phyloP scores from a whole-genome alignment of 2,797 vertebrate species.

The Myoxocephalus aenaeus region DNA sequence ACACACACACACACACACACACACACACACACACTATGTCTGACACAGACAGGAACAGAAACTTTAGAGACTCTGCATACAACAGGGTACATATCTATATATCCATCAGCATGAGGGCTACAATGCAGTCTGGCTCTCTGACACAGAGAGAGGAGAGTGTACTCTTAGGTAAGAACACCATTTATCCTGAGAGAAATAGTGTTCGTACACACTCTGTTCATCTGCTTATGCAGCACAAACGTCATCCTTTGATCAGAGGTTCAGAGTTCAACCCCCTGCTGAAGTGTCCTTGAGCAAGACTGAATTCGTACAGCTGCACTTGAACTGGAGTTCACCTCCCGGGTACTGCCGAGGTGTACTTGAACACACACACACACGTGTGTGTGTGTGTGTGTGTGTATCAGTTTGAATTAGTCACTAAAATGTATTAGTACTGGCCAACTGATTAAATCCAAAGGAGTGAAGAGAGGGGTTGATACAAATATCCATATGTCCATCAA shows the following conservation, averaged over 20 bases:
- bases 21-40: conserved; percentile 28
- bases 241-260: conserved; percentile 17
- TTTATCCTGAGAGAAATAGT: not conserved
- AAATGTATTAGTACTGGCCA: too few relatives aligned
- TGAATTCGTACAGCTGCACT: not conserved
- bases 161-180: not conserved
- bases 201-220: not conserved
- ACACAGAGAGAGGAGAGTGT: not conserved
- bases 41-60: conserved; percentile 13
- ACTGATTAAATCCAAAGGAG: too few relatives aligned
- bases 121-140: conserved; percentile 5
- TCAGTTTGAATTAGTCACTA: too few relatives aligned
- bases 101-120: not conserved
- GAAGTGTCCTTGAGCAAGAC: conserved; percentile 14
- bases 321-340: too few relatives aligned
- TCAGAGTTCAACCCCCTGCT: not conserved
- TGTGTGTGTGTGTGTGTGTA: too few relatives aligned
- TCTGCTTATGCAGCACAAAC: not conserved
- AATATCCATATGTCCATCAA: too few relatives aligned
- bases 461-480: too few relatives aligned
- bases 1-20: conserved; percentile 34
- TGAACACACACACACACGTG: too few relatives aligned
- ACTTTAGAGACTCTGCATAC: conserved; percentile 29
- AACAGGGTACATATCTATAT: not conserved
- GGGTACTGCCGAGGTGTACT: too few relatives aligned